Conservation (phyloP, 1,140 invertebrate species). For the Pentalonia nigronervosa region DNA sequence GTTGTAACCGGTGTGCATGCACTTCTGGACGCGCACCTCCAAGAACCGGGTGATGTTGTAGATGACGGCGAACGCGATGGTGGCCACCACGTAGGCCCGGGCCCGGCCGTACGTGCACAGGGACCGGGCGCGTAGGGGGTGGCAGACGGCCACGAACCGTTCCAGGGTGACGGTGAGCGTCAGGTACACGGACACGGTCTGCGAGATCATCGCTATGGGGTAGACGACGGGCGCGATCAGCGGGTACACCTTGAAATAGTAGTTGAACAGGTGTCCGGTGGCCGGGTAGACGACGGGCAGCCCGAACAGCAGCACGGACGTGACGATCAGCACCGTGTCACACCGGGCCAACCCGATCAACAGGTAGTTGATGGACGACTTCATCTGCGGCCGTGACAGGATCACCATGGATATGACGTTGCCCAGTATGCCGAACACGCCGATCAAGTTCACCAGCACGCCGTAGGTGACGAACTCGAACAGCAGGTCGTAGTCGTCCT, state of each 20-base stretch:
- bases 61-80: conserved; percentile 80
- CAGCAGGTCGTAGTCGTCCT: conserved; percentile 64
- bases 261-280: conserved; percentile 76
- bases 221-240: conserved; percentile 83
- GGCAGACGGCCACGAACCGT: conserved; percentile 94
- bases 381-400: conserved; percentile 89
- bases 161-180: conserved; percentile 95
- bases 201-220: conserved; percentile 85
- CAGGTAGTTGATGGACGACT: conserved; percentile 92
- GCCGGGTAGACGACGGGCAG: conserved; percentile 82
- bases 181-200: conserved; percentile 93
- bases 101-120: conserved; percentile 91
- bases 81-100: conserved; percentile 82
- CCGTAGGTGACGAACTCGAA: conserved; percentile 86
- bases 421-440: conserved; percentile 84
- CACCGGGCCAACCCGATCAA: conserved; percentile 89
- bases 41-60: conserved; percentile 84
- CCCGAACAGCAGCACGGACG: conserved; percentile 86
- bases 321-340: conserved; percentile 87
- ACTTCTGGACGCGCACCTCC: conserved; percentile 63
- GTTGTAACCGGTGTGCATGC: conserved; percentile 64
- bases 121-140: conserved; percentile 85
- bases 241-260: conserved; percentile 82
- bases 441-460: conserved; percentile 81
- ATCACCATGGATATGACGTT: conserved; percentile 91